Base-by-base conservation (phyloP, 1,140 invertebrate species). In the Anoplophora glabripennis region DNA sequence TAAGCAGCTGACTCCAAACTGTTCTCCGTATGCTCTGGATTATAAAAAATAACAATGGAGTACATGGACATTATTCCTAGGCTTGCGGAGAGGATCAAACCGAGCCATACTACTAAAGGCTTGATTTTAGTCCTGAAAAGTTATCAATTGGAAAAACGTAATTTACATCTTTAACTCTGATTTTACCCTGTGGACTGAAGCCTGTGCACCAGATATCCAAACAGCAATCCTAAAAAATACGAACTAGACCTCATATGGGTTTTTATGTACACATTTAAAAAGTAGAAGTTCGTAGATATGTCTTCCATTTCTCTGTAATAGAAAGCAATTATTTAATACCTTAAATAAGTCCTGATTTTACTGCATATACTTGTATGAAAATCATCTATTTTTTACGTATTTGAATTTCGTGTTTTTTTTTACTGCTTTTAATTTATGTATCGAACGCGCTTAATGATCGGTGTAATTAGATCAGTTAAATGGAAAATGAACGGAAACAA, bases 201-300 rank as follows among this genome's bases (percentile, higher is more conserved):
- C 52, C 78, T 75, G 69, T 86, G 80, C 10, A 84, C 76, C n/a
- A 86, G 67, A 61, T 84, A 86, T 18, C 84, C 86, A 60, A 80
- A 82, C 21, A 84, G 55, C 42, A 89, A 65, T 40, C 86, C 86
- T 67, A 86, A 78, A 59, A 82, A 82, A 64, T 89, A 89, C 0
- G 83, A 78, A 45, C 76, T 81, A 45, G 86, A 84, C 69, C 86
- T 80, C 81, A 86, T 86, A 65, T 89, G 86, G 1, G 86, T 88
- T 69, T 85, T 86, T 2, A 87, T 84, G 57, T 88, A 89, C 5
- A 78, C 79, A 37, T 77, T 80, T 57, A 78, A 79, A 64, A 85
- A 88, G 60, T 85, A 87, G 35, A 75, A 74, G 68, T 87, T 86
- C 8, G 69, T 72, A 1, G 79, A 77, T 49, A 86, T 78, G 68